Conservation (phyloP, 35 echinoderm and acorn worm species). For the Hemicentrotus pulcherrimus region DNA sequence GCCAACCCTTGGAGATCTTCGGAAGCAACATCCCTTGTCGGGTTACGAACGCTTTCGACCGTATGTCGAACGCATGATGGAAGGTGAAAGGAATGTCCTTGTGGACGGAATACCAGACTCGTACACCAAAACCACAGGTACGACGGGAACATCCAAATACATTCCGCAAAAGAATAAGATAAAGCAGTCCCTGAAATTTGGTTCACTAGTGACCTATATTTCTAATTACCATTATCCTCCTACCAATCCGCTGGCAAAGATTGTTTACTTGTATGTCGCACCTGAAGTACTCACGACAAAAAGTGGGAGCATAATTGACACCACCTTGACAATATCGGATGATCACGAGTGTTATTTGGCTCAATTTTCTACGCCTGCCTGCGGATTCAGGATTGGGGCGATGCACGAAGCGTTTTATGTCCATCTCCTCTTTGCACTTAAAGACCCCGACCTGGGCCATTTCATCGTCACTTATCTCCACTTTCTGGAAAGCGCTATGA, state of each 20-base stretch:
- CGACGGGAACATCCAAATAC: constrained; percentile 66
- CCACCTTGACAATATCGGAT: not conserved
- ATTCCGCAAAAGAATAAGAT: constrained; percentile 44
- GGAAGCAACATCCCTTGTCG: constrained; percentile 61
- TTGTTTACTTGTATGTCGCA: constrained; percentile 50
- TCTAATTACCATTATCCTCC: constrained; percentile 23
- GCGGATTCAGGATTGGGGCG: constrained; percentile 9
- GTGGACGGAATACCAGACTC: constrained; percentile 39
- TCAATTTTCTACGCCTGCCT: not conserved
- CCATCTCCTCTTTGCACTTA: constrained; percentile 58
- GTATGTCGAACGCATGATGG: constrained; percentile 63
- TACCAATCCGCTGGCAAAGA: constrained; percentile 30
- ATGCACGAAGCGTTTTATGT: constrained; percentile 55
- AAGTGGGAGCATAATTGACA: constrained; percentile 26
- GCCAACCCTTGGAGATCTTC: constrained; percentile 49
- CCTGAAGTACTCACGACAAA: constrained; percentile 15
- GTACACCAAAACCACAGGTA: constrained; percentile 58
- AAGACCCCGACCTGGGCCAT: constrained; percentile 53
- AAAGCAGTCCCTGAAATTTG: not conserved
- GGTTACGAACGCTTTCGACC: constrained; percentile 58
- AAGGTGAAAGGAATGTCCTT: constrained; percentile 66
- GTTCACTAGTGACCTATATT: not conserved
- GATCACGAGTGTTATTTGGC: not conserved
- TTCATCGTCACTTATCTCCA: not conserved
- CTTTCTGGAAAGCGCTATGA: constrained; percentile 44